Conservation (phyloP, 2,113 vertebrate species). For the Anolis carolinensis region DNA sequence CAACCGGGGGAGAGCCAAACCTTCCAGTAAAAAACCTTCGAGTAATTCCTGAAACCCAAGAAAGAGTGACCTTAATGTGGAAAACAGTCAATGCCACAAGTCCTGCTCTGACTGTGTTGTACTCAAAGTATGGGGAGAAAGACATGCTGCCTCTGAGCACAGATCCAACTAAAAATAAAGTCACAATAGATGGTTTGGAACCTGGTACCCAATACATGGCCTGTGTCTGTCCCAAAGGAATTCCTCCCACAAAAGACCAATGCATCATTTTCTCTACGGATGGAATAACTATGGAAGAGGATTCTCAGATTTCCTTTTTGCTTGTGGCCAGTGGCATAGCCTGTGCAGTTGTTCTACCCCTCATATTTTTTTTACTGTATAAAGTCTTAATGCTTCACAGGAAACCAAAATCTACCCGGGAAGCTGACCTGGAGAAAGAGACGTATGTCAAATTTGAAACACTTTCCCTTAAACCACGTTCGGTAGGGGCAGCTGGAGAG, state of each 20-base stretch:
- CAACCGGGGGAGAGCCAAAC: slow-evolving; percentile 45
- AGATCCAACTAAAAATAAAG: slow-evolving; percentile 81
- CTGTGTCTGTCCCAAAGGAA: slow-evolving; percentile 86
- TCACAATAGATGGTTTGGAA: slow-evolving; percentile 85
- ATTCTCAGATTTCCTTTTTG: slow-evolving; percentile 72
- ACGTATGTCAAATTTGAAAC: slow-evolving; percentile 97
- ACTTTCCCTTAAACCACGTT: slow-evolving; percentile 84
- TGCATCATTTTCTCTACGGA: slow-evolving; percentile 89
- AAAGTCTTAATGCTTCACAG: slow-evolving; percentile 87
- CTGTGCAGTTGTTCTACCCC: slow-evolving; percentile 80
- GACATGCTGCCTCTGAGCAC: slow-evolving; percentile 82
- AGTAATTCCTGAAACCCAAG: slow-evolving; percentile 82
- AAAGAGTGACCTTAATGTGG: slow-evolving; percentile 90
- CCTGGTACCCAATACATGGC: slow-evolving; percentile 87
- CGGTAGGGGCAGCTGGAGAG: slow-evolving; percentile 76
- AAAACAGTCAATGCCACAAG: slow-evolving; percentile 70
- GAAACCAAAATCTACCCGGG: slow-evolving; percentile 65
- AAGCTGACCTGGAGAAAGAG: slow-evolving; percentile 88
- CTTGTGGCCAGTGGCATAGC: slow-evolving; percentile 78
- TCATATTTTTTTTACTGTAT: slow-evolving; percentile 88
- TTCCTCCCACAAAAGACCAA: slow-evolving; percentile 82
- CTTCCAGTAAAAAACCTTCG: slow-evolving; percentile 79
- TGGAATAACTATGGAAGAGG: slow-evolving; percentile 57
- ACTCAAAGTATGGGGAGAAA: slow-evolving; percentile 87
- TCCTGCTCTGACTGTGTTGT: slow-evolving; percentile 82